phyloP scores from a whole-genome alignment of 1,140 invertebrate species.

The Drosophila prosaltans region DNA sequence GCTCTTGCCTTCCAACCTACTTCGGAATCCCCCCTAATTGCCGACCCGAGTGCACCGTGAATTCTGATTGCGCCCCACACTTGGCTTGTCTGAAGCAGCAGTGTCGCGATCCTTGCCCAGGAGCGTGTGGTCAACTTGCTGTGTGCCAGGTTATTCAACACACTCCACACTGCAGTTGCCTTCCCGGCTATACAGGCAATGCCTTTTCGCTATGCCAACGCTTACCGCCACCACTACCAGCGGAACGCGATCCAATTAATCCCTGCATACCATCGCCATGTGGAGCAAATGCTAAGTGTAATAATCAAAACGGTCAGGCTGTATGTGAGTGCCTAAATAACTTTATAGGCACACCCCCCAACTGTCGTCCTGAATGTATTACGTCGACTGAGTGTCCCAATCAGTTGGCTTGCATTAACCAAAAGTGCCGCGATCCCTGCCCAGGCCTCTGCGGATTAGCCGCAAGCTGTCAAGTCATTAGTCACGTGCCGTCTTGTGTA shows the following conservation, averaged over 20 bases:
- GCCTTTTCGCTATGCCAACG: slow-evolving; percentile 86
- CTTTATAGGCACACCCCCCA: slow-evolving; percentile 90
- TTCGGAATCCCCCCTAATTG: slow-evolving; percentile 87
- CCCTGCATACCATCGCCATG: slow-evolving; percentile 90
- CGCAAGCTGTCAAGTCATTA: slow-evolving; percentile 89
- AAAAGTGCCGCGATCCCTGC: slow-evolving; percentile 89
- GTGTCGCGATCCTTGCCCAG: slow-evolving; percentile 87
- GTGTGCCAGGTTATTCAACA: slow-evolving; percentile 92
- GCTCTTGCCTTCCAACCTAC: slow-evolving; percentile 86
- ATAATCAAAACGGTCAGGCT: slow-evolving; percentile 87
- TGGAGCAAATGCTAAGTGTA: slow-evolving; percentile 88
- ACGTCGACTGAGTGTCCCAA: slow-evolving; percentile 87
- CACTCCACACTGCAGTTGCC: slow-evolving; percentile 91
- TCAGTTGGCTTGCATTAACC: slow-evolving; percentile 87
- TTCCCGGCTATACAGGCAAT: slow-evolving; percentile 90
- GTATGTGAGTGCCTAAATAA: slow-evolving; percentile 90
- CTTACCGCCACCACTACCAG: slow-evolving; percentile 58
- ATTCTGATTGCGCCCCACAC: slow-evolving; percentile 87
- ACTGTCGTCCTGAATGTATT: slow-evolving; percentile 88
- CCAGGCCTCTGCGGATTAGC: slow-evolving; percentile 88
- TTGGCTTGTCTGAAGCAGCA: slow-evolving; percentile 89
- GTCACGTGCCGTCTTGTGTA: slow-evolving; percentile 88
- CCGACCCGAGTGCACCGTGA: slow-evolving; percentile 87
- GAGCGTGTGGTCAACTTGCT: slow-evolving; percentile 88
- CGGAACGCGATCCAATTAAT: slow-evolving; percentile 69